phyloP scores from a whole-genome alignment of 2,797 vertebrate genomes.

The Anas acuta region DNA sequence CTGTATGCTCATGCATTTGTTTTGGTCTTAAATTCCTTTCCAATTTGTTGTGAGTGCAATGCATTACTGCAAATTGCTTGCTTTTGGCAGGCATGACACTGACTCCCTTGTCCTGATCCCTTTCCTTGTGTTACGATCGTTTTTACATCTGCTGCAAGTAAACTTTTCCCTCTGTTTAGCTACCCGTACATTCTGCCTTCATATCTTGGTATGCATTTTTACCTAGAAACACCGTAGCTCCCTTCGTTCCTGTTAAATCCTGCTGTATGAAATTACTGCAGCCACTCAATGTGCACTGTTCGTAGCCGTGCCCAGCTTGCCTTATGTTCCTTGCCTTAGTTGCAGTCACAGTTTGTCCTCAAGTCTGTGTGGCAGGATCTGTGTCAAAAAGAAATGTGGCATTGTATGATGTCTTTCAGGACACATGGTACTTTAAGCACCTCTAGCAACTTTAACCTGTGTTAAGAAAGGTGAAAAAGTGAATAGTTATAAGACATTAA shows the following conservation, averaged over 20 bases:
- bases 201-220: neutral
- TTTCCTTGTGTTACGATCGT: accelerated
- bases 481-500: neutral
- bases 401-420: neutral
- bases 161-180: neutral
- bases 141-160: neutral
- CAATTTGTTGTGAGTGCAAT: neutral
- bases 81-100: neutral
- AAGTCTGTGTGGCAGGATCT: neutral
- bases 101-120: neutral
- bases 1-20: neutral
- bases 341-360: neutral
- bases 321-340: neutral
- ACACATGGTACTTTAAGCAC: neutral
- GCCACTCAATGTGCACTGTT: neutral
- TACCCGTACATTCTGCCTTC: neutral
- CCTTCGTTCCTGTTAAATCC: neutral
- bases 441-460: neutral
- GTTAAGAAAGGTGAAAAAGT: neutral
- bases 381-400: neutral
- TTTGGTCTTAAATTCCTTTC: conserved; percentile 28
- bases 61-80: neutral
- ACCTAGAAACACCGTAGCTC: neutral
- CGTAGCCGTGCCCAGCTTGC: neutral
- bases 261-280: neutral